Evolutionary conservation across 1,140 invertebrate genomes (phyloP), one percentile per base, ranked within the genome.

Genomic region (Scaptomyza hsui): DNA sequence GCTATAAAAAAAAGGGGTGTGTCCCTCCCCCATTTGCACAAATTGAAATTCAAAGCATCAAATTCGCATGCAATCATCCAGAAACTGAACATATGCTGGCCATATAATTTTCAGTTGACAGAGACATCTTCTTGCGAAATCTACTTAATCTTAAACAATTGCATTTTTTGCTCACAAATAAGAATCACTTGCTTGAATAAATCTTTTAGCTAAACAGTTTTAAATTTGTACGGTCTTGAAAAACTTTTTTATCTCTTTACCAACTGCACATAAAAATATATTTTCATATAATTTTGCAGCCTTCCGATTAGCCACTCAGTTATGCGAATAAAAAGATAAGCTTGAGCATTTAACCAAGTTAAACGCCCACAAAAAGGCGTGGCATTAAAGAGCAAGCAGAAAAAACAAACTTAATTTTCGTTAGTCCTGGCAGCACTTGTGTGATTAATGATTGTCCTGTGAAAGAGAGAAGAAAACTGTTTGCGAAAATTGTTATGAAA

Each of bases 31-130:
- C 21, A n/a, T 37, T 37, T 37, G 32, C 32, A n/a, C 32, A 44
- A 76, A 86, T 86, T 86, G 78, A 82, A 88, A 86, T 86, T 86
- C 81, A 86, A 88, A 88, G 82, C 81, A 80, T 47, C 72, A 55
- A 82, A 88, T 88, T 75, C 74, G 72, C 71, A 78, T 44, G 51
- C 82, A 86, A 65, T 82, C 82, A 88, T 59, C 65, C 81, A 86
- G 78, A 88, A 86, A 78, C 60, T 75, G 77, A 88, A 82, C 81
- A 86, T 86, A 88, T 86, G 81, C 57, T 65, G 42, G 60, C 47
- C 56, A 82, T 86, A 82, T 75, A 88, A 88, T 88, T 88, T 86
- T 19, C 44, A 44, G 19, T 48, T 9, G 18, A 19, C 32, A 37
- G 21, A 64, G 29, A 64, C 42, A 26, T 26, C 10, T 63, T 32